A percentile compares a stretch with the other conserved stretches of the same genome.
Conservation (phyloP, 2,797 vertebrate species). For the Tiaroga cobitis region DNA sequence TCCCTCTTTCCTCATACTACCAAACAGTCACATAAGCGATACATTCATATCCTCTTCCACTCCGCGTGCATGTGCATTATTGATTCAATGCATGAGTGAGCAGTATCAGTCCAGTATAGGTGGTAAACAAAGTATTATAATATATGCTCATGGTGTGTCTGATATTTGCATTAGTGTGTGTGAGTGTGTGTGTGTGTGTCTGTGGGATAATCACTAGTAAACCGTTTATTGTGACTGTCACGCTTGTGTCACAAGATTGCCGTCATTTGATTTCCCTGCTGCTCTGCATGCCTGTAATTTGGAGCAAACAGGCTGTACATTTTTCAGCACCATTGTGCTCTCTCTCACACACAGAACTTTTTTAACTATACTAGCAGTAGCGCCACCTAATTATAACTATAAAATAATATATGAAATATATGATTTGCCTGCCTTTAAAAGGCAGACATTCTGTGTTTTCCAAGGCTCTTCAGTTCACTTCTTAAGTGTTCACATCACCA, state of each 20-base stretch:
- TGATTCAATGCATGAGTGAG: neutral
- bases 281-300: constrained; percentile 71
- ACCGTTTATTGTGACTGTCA: constrained; percentile 63
- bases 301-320: constrained; percentile 58
- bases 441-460: neutral
- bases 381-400: neutral
- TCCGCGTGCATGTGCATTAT: constrained; percentile 1
- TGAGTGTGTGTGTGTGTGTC: neutral
- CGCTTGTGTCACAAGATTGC: constrained; percentile 71
- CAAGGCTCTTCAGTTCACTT: neutral
- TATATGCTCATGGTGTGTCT: neutral
- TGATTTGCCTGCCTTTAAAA: neutral
- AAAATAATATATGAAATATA: too few relatives aligned
- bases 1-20: constrained; percentile 53
- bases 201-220: constrained; percentile 51
- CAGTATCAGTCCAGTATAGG: neutral
- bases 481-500: neutral
- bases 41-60: neutral
- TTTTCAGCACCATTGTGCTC: neutral
- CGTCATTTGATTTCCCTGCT: constrained; percentile 73
- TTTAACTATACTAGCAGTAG: neutral
- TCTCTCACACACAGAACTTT: neutral
- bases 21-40: constrained; percentile 50
- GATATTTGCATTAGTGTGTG: neutral
- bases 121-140: neutral